A percentile compares a stretch with the other conserved stretches of the same genome.
Conservation (phyloP, 2,888 invertebrate genomes). For the Agriopis aurantiaria region DNA sequence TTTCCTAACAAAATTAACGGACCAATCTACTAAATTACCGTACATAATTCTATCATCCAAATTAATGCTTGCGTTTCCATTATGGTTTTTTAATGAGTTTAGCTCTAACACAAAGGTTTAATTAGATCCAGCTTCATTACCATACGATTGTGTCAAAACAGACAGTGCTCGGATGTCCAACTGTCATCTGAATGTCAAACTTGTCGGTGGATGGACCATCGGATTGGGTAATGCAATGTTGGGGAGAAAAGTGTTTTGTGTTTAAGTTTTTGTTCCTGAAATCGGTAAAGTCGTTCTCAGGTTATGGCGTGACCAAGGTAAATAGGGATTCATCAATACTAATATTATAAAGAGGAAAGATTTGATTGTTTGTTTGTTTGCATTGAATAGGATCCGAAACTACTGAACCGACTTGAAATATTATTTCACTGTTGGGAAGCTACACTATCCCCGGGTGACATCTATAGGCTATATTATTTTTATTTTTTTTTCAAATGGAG, state of each 20-base stretch:
- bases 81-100: conserved; percentile 70
- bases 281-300: too few relatives aligned
- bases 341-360: too few relatives aligned
- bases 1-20: background rate
- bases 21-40: conserved; percentile 20
- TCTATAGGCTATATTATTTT: too few relatives aligned
- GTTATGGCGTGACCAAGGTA: too few relatives aligned
- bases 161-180: conserved; percentile 57
- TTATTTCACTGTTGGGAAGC: too few relatives aligned
- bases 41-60: conserved; percentile 41
- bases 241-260: conserved; percentile 40
- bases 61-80: conserved; percentile 57
- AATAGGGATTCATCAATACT: too few relatives aligned
- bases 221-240: conserved; percentile 61
- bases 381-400: too few relatives aligned
- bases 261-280: background rate
- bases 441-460: too few relatives aligned
- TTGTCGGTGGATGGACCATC: conserved; percentile 55
- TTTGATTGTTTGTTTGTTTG: too few relatives aligned
- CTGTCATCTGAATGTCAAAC: conserved; percentile 79
- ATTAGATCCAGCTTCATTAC: conserved; percentile 76
- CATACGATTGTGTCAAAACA: conserved; percentile 78
- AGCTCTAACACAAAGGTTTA: conserved; percentile 72
- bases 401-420: too few relatives aligned
- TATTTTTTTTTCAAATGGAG: too few relatives aligned